Base-by-base conservation (phyloP, 2,797 vertebrate species). In the Jordanella pulchra region DNA sequence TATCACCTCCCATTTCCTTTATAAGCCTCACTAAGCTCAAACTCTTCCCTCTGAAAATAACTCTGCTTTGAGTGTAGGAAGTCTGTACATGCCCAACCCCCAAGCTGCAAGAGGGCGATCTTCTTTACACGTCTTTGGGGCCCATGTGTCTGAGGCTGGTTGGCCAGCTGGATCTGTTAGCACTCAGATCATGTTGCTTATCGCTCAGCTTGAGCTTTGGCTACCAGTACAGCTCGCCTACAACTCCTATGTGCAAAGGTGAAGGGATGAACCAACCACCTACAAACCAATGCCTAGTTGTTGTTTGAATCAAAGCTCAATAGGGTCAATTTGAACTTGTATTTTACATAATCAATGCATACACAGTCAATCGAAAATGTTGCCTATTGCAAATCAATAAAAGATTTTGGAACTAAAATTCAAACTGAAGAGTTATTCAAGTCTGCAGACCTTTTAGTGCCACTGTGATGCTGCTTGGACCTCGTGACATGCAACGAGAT, bases 391-490 rank as follows among this genome's bases (percentile, higher is more conserved):
- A 15, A 61, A 3, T 11, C n/a, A 61, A 39, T 61, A 21, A 60
- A 23, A 11, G 30, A 30, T 60, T 60, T 39, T 12, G 13, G 50
- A 51, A 23, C 21, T 21, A 50, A 61, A 12, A 23, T 61, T 63
- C 12, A 25, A 63, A 63, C 9, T n/a, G 5, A 63, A 3, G 21
- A 44, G 12, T 44, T 42, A 5, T 35, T 2, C 44, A 58, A 71
- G 10, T 63, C 13, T 42, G 84, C 94, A 69, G 76, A 97, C 98
- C 98, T 97, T 99, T 99, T 58, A 99, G 94, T 0, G 96, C 92
- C 74, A 99, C 93, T 0, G 94, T 95, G 10, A 99, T 93, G 84
- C 90, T 75, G 39, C 79, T 88, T 73, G 95, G 95, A 56, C 94
- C 95, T 80, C 96, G 92, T 66, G 95, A 95, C 83, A 96, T 93